Base-by-base conservation (phyloP, 2,888 invertebrate genomes). In the Steinernema carpocapsae region DNA sequence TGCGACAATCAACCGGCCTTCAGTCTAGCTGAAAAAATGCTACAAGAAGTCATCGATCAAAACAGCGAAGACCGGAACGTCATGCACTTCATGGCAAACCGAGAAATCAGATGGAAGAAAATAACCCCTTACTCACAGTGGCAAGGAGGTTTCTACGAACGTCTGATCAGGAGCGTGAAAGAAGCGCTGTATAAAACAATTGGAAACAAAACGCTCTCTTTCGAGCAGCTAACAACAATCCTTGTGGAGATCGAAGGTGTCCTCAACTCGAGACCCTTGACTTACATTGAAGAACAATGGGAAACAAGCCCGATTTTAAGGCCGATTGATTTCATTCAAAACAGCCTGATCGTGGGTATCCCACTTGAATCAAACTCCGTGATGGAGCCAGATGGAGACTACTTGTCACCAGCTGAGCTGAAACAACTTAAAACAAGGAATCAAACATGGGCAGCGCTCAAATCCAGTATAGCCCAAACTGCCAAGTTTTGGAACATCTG, bases 271-370 rank as follows among this genome's bases (percentile, higher is more conserved):
- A 42, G 76, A 14, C 76, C 79, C 32, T 19, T 76, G 7, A 74
- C 79, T 0, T 75, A 74, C 12, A 14, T 29, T 0, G 75, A 76
- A n/a, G 56, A 74, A 14, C 52, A 72, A 6, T 19, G 72, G 43
- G 56, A 77, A 2, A 46, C 64, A 12, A 32, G n/a, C 4, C n/a
- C 46, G 19, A 17, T 51, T 2, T 70, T 79, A 17, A 7, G 78
- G 14, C 79, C 79, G 14, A 64, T 51, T 26, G 77, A 79, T 29
- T 77, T 77, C 32, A 43, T 77, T 10, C 72, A 76, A 10, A 71
- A 72, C 12, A 22, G 70, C 7, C 17, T 77, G n/a, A 24, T 17
- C 17, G 32, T 52, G 2, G 24, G 17, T 17, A 26, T 24, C 17
- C 59, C 72, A 19, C 22, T 46, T 10, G 71, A 74, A 14, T 45